These are phyloP conservation scores for Plebejus anna DNA, from an alignment of 2,888 invertebrate species.

Conservation along the genomic window DNA sequence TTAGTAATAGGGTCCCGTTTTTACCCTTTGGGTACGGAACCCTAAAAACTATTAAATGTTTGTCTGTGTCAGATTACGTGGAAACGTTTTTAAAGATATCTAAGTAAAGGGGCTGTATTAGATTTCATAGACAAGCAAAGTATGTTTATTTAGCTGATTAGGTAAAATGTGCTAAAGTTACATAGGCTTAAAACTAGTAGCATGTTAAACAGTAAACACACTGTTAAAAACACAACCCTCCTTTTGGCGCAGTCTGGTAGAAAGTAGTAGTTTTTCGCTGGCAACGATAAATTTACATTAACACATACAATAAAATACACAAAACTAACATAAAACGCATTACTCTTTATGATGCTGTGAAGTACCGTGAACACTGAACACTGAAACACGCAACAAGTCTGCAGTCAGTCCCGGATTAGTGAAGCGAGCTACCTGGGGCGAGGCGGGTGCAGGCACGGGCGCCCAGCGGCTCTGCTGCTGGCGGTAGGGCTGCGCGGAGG, in stretches of 20 bases:
- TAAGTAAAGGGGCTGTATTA: background rate
- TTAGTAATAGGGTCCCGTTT: too few species aligned
- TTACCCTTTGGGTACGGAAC: too few species aligned
- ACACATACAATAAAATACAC: background rate
- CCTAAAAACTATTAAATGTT: background rate
- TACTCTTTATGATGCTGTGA: background rate
- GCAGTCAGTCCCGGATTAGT: background rate
- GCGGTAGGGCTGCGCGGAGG: slow-evolving; percentile 63
- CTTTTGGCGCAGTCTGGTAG: too few species aligned
- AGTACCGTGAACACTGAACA: background rate
- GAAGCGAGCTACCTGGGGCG: slow-evolving; percentile 60
- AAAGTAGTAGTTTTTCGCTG: too few species aligned
- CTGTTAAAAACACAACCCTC: background rate
- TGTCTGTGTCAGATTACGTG: background rate
- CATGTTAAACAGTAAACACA: background rate
- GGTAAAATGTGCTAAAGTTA: background rate
- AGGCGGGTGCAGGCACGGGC: slow-evolving; percentile 70
- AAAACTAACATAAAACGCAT: background rate
- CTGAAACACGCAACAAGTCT: slow-evolving; percentile 4
- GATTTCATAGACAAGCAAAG: background rate
- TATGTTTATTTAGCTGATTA: background rate
- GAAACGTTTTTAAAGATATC: background rate
- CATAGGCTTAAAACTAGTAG: background rate
- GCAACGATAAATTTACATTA: too few species aligned
- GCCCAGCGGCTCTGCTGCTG: slow-evolving; percentile 71